A percentile compares a stretch with the other conserved stretches of the same genome.
Conservation (phyloP, 2,797 vertebrate species). For the Pangasius sanitwongsei region DNA sequence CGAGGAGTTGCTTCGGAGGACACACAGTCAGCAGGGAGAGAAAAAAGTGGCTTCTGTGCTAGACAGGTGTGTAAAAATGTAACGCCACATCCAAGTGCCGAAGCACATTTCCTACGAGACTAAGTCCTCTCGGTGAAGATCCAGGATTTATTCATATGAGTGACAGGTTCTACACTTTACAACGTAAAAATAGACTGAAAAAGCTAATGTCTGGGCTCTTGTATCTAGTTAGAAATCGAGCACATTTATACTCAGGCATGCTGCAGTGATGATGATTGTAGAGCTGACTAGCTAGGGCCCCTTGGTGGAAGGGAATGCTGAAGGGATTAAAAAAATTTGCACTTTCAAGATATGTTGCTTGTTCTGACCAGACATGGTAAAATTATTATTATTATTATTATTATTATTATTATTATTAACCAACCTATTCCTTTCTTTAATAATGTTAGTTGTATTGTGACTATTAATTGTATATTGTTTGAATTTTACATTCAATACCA, state of each 20-base stretch:
- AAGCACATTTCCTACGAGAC: conserved; percentile 41
- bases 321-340: not conserved
- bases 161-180: conserved; percentile 38
- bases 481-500: not conserved
- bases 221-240: not conserved
- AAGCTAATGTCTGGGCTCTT: conserved; percentile 7
- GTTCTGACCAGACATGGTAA: too few relatives aligned
- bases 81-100: conserved; percentile 35
- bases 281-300: not conserved
- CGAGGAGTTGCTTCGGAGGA: conserved; percentile 35
- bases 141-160: conserved; percentile 35
- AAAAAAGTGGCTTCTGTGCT: conserved; percentile 26
- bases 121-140: conserved; percentile 42
- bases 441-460: not conserved
- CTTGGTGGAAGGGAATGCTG: not conserved
- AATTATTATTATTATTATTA: too few relatives aligned
- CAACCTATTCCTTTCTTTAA: not conserved
- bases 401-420: too few relatives aligned
- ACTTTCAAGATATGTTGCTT: conserved; percentile 4
- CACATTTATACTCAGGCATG: not conserved
- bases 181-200: conserved; percentile 19
- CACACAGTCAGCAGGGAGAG: conserved; percentile 43
- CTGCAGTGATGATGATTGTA: not conserved
- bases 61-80: conserved; percentile 51
- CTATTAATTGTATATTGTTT: not conserved